These are phyloP conservation scores for Sesamia nonagrioides DNA, from an alignment of 1,140 invertebrate species.

Conservation along the genomic window DNA sequence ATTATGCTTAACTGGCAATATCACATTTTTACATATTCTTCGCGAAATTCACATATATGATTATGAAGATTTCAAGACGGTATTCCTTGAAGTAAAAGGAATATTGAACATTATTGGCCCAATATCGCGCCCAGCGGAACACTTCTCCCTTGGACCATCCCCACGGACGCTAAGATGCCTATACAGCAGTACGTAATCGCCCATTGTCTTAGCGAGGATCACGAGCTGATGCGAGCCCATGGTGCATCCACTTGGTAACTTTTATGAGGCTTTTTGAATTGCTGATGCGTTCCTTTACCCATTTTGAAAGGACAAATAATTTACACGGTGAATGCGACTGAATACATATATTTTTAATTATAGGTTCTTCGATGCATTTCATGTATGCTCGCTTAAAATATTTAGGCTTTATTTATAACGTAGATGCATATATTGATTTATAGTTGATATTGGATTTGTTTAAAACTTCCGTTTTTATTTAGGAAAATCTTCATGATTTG, in stretches of 20 bases:
- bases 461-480: too few relatives aligned
- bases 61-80: not conserved
- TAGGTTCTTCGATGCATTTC: constrained; percentile 14
- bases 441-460: not conserved
- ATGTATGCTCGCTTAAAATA: not conserved
- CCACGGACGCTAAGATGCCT: constrained; percentile 59
- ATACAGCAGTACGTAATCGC: constrained; percentile 79
- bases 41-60: not conserved
- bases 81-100: not conserved
- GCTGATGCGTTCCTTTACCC: constrained; percentile 42
- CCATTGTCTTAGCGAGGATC: constrained; percentile 79
- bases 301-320: constrained; percentile 45
- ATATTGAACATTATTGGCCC: not conserved
- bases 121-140: constrained; percentile 32
- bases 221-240: constrained; percentile 77
- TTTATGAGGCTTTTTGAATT: constrained; percentile 52
- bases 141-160: constrained; percentile 52
- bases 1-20: too few relatives aligned
- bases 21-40: too few relatives aligned
- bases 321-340: constrained; percentile 34
- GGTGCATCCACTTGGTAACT: constrained; percentile 46
- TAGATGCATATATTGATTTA: not conserved
- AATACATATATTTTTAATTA: constrained; percentile 48
- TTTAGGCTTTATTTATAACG: not conserved
- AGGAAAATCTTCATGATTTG: too few relatives aligned